Base-by-base conservation (phyloP, 37 sponge, comb jelly and placozoan species). In the Chondrilla cf. caribensis region DNA sequence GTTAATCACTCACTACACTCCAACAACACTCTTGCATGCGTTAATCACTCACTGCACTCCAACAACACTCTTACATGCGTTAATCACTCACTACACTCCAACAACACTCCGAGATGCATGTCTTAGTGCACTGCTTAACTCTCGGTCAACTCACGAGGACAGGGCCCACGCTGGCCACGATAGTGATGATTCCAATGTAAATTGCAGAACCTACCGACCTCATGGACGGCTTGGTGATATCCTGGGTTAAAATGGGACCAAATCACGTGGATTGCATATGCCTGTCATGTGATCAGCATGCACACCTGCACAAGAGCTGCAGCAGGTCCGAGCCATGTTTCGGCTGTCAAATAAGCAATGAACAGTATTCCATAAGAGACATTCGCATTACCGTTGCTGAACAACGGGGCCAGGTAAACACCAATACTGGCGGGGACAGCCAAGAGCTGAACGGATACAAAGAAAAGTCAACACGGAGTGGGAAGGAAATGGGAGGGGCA, bases 271-370 rank as follows among this genome's bases (percentile, higher is more conserved):
- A 47, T 47, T 14, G 6, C 51, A 47, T 11, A 47, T 47, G 51
- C 6, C 11, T 6, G 11, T 47, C 51, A 47, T 47, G 51, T 47
- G 11, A 47, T 11, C 7, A 24, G 31, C 21, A 36, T 29, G 80
- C 71, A 7, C 59, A 92, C 93, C 82, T 92, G 93, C 17, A 89
- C 93, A 76, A 92, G 84, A 26, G 93, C 89, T 29, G 93, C 93
- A 44, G 93, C 93, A 39, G 93, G 90, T 70, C 90, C 90, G n/a
- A 95, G 80, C 95, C 95, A 95, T 7, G 95, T 95, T 59, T 95
- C 95, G 18, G 95, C 95, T 26, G 95, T 95, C 64, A 95, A 38
- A 54, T 89, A 91, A 28, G 97, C 95, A 26, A 92, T 19, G 38
- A 89, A 77, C 14, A 94, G 88, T 28, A 97, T 41, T 0, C 96